A percentile compares a stretch with the other conserved stretches of the same genome.
phyloP scores from a whole-genome alignment of 2,113 vertebrate species.

The Clarias macrocephalus region DNA sequence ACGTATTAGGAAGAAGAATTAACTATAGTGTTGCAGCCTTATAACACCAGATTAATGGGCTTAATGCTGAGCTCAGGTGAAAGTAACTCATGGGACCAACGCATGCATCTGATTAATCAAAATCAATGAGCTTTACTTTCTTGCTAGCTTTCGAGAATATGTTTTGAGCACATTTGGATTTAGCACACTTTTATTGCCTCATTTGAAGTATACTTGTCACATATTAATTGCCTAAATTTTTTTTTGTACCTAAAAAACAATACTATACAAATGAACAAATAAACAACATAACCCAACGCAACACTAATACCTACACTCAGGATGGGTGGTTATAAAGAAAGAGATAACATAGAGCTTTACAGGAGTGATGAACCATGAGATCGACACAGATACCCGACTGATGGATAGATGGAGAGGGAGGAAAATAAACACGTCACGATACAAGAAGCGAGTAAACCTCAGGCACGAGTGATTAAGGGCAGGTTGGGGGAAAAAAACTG shows the following conservation, averaged over 20 bases:
- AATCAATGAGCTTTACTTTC: not conserved
- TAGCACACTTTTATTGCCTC: not conserved
- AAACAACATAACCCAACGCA: not conserved
- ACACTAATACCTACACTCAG: conserved; percentile 57
- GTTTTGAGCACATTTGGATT: not conserved
- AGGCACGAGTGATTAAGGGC: conserved; percentile 18
- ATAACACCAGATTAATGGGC: not conserved
- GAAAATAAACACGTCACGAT: conserved; percentile 30
- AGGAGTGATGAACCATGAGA: conserved; percentile 60
- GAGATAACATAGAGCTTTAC: conserved; percentile 48
- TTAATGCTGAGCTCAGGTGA: not conserved
- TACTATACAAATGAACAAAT: not conserved
- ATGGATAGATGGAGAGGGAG: conserved; percentile 35
- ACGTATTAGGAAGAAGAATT: not conserved
- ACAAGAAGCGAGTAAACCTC: conserved; percentile 10
- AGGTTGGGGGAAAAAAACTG: not conserved
- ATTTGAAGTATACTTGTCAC: not conserved
- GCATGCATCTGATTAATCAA: not conserved
- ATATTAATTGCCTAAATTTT: not conserved
- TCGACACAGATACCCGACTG: conserved; percentile 45
- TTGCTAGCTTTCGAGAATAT: not conserved
- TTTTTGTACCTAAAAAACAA: not conserved
- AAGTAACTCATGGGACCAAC: not conserved
- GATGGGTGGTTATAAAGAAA: conserved; percentile 59
- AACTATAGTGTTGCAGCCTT: not conserved